Conservation (phyloP, 2,113 vertebrate species). For the Spilogale gracilis region DNA sequence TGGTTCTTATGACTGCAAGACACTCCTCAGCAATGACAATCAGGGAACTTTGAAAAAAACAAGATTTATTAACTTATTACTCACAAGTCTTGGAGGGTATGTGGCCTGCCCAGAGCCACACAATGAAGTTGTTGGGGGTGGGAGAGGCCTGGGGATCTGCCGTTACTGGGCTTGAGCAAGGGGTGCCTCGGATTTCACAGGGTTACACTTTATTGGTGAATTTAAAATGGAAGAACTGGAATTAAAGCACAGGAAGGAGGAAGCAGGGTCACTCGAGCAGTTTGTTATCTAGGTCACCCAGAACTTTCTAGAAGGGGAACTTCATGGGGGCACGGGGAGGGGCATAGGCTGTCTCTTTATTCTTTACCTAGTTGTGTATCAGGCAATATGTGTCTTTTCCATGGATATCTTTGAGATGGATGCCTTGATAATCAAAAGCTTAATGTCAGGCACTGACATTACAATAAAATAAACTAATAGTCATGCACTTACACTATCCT, state of each 20-base stretch:
- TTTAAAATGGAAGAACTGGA: background rate
- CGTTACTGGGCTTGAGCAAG: background rate
- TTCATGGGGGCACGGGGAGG: background rate
- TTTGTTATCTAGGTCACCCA: background rate
- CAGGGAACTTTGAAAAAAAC: background rate
- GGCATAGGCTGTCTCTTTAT: background rate
- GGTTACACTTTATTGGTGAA: background rate
- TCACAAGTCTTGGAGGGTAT: background rate
- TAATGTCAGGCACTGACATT: background rate
- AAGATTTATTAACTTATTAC: background rate
- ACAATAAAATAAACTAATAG: background rate
- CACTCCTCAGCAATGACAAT: background rate
- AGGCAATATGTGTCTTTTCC: background rate
- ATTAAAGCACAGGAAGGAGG: background rate
- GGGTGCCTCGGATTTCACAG: background rate
- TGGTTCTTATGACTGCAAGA: background rate
- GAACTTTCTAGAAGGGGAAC: background rate
- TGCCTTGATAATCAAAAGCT: background rate
- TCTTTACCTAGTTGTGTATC: background rate
- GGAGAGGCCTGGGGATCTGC: background rate
- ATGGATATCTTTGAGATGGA: background rate
- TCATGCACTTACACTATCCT: background rate
- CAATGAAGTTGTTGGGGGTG: background rate
- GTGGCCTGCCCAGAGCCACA: background rate
- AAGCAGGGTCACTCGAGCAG: background rate